phyloP scores from a whole-genome alignment of 2,888 invertebrate genomes.

The Oasisia sp. region DNA sequence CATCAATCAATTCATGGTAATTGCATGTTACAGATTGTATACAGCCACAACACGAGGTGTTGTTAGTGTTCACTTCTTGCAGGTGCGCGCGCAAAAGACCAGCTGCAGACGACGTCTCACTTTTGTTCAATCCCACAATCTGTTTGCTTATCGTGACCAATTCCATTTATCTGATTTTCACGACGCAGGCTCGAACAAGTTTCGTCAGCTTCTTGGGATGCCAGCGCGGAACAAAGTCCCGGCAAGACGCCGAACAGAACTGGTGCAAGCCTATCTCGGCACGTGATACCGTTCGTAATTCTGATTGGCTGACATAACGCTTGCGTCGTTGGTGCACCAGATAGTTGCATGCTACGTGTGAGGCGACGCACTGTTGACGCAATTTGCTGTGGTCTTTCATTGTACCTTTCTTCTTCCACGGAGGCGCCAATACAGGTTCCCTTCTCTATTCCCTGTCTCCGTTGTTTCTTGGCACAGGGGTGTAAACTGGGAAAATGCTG shows the following conservation, averaged over 20 bases:
- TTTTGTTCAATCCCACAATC: background rate
- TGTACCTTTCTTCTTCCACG: background rate
- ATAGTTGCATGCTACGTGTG: slow-evolving; percentile 8
- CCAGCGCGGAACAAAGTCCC: background rate
- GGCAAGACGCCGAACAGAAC: background rate
- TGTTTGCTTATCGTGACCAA: background rate
- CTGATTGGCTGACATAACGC: slow-evolving; percentile 1
- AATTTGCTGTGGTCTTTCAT: background rate
- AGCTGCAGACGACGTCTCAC: background rate
- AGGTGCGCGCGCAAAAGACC: background rate
- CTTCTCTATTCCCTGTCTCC: background rate
- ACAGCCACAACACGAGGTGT: background rate
- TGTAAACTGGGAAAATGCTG: background rate
- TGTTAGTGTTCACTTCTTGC: background rate
- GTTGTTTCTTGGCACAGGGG: background rate
- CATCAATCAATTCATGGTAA: background rate
- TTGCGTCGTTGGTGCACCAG: background rate
- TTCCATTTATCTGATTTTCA: background rate
- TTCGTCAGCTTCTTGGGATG: background rate
- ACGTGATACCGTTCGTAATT: background rate
- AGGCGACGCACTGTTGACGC: background rate
- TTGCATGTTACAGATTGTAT: background rate
- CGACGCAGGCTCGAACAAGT: slow-evolving; percentile 10
- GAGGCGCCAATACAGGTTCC: background rate
- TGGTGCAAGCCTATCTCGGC: slow-evolving; percentile 12